Percentiles rank a stretch among this genome's conserved stretches.
Evolutionary conservation across 2,113 vertebrate genomes (phyloP).

Genomic region (Synchiropus splendidus): DNA sequence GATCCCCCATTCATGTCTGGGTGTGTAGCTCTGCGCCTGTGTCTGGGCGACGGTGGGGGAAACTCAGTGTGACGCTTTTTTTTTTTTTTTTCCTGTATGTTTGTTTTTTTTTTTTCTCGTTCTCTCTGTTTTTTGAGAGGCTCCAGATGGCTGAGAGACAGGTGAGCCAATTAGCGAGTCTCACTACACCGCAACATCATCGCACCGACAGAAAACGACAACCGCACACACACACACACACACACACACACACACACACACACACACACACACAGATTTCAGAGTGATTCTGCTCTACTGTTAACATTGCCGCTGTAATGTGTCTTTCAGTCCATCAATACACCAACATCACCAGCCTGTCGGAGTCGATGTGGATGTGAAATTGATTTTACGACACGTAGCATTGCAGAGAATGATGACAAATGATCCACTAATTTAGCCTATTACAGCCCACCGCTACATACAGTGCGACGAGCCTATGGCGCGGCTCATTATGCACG

Average conservation of each 20-base stretch:
- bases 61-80: conserved; percentile 42
- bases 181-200: conserved; percentile 57
- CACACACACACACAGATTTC: conserved; percentile 8
- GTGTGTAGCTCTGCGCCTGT: conserved; percentile 18
- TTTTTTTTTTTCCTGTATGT: conserved; percentile 14
- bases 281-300: conserved; percentile 8
- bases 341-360: conserved; percentile 3
- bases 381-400: conserved; percentile 28
- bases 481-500: conserved; percentile 22
- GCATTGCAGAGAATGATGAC: conserved; percentile 25
- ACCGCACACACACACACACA: conserved; percentile 10
- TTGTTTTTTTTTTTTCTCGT: conserved; percentile 16
- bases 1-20: conserved; percentile 3
- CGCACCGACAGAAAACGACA: conserved; percentile 47
- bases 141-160: conserved; percentile 70
- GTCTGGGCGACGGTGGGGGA: conserved; percentile 19
- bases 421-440: conserved; percentile 26
- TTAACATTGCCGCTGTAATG: conserved; percentile 16
- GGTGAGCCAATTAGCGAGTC: conserved; percentile 68
- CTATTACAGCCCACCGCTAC: conserved; percentile 11
- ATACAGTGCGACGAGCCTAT: conserved; percentile 1
- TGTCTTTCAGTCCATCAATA: conserved; percentile 15
- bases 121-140: too few species aligned
- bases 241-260: conserved; percentile 17
- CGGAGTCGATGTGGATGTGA: conserved; percentile 4